phyloP scores from a whole-genome alignment of 1,140 invertebrate species.

The Rhagoletis zephyria region DNA sequence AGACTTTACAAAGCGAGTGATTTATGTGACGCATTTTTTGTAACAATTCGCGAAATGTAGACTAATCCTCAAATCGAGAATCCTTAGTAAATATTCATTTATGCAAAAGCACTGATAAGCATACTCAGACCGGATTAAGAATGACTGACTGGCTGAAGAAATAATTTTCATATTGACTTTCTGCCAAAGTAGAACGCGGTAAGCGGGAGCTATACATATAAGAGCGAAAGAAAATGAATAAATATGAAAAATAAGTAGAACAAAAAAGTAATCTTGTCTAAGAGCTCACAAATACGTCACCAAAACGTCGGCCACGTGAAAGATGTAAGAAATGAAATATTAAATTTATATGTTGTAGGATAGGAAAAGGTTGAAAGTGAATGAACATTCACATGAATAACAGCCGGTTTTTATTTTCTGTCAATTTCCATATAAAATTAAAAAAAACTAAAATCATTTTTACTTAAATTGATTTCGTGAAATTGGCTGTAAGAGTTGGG shows the following conservation, averaged over 20 bases:
- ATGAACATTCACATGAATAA: no score
- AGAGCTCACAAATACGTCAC: not conserved
- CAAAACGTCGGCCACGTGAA: not conserved
- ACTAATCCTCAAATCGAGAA: not conserved
- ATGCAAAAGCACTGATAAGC: conserved; percentile 35
- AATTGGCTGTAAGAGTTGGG: no score
- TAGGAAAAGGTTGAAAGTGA: no score
- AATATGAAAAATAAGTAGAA: not conserved
- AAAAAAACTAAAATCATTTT: no score
- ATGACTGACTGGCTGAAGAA: not conserved
- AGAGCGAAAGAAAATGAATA: conserved; percentile 15
- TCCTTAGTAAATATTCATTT: conserved; percentile 28
- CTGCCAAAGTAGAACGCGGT: not conserved
- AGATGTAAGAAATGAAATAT: no score
- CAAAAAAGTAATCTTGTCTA: not conserved
- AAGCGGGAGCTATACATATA: no score
- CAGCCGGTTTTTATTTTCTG: no score
- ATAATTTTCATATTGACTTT: not conserved
- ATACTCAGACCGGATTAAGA: not conserved
- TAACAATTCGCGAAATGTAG: not conserved
- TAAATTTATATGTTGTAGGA: no score
- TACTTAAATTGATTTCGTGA: no score
- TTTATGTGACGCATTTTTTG: not conserved
- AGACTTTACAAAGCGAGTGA: not conserved
- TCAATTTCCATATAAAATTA: no score